Percentiles rank a stretch among this genome's conserved stretches.
Evolutionary conservation across 2,113 vertebrate genomes (phyloP).

Genomic region (Ceyx cyanopectus): DNA sequence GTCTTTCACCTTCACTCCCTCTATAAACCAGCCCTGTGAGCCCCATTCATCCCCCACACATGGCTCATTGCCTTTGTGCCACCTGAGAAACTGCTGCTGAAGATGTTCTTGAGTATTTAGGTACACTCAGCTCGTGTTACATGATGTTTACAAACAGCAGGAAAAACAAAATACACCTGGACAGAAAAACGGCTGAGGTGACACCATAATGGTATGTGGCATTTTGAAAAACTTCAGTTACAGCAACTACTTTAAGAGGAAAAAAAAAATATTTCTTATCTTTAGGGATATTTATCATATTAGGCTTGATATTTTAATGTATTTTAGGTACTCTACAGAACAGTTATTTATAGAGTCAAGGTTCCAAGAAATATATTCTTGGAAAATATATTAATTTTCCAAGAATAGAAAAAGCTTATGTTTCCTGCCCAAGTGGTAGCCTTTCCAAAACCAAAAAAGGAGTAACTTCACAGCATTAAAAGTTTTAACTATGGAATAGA

Average conservation of each 20-base stretch:
- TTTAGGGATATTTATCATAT: too few relatives aligned
- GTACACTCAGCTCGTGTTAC: background rate
- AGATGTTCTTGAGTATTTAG: background rate
- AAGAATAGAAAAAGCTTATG: background rate
- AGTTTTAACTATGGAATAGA: background rate
- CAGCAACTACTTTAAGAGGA: background rate
- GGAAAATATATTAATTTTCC: too few relatives aligned
- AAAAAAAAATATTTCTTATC: background rate
- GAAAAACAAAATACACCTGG: background rate
- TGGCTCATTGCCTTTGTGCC: background rate
- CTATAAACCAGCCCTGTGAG: background rate
- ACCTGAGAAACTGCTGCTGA: background rate
- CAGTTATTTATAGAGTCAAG: background rate
- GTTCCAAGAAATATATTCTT: background rate
- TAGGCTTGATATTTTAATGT: background rate
- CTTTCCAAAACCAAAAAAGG: background rate
- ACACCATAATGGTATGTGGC: background rate
- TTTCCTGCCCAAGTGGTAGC: background rate
- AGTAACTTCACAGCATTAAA: background rate
- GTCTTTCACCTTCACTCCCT: background rate
- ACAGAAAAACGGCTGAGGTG: background rate
- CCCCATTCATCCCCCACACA: background rate
- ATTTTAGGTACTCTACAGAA: constrained; percentile 3
- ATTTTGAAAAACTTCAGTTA: background rate
- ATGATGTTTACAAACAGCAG: background rate